These are phyloP conservation scores for Tor tambroides DNA, from an alignment of 2,113 vertebrate genomes.

Conservation along the genomic window DNA sequence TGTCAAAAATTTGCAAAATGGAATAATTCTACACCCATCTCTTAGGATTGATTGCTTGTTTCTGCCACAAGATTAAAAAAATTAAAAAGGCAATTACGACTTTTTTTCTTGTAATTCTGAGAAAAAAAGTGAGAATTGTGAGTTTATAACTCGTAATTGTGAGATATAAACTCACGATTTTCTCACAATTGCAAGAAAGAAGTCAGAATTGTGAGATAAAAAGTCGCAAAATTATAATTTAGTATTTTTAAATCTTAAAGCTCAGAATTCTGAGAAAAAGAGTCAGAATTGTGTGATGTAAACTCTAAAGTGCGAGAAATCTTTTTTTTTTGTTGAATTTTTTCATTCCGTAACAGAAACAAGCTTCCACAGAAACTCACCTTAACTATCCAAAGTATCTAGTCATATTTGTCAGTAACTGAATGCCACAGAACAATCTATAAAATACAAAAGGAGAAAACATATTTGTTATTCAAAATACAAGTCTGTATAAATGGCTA, in stretches of 20 bases:
- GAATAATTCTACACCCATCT: background rate
- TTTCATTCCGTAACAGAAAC: background rate
- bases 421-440: slow-evolving; percentile 70
- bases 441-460: slow-evolving; percentile 72
- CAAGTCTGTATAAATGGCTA: slow-evolving; percentile 66
- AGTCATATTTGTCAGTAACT: slow-evolving; percentile 51
- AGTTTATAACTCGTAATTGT: background rate
- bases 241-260: too few species aligned
- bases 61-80: background rate
- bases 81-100: background rate
- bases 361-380: background rate
- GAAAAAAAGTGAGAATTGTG: background rate
- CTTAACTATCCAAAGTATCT: slow-evolving; percentile 17
- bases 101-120: background rate
- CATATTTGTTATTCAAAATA: slow-evolving; percentile 62
- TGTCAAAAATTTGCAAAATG: background rate
- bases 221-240: too few species aligned
- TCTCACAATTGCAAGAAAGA: too few species aligned
- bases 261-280: too few species aligned
- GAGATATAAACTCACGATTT: too few species aligned
- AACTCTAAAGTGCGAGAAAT: background rate
- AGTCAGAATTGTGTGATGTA: background rate
- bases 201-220: too few species aligned
- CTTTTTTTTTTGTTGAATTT: background rate
- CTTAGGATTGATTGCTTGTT: background rate